A percentile compares a stretch with the other conserved stretches of the same genome.
Evolutionary conservation across 2,888 invertebrate species (phyloP).

Genomic region (Alloscopus bannaensis): DNA sequence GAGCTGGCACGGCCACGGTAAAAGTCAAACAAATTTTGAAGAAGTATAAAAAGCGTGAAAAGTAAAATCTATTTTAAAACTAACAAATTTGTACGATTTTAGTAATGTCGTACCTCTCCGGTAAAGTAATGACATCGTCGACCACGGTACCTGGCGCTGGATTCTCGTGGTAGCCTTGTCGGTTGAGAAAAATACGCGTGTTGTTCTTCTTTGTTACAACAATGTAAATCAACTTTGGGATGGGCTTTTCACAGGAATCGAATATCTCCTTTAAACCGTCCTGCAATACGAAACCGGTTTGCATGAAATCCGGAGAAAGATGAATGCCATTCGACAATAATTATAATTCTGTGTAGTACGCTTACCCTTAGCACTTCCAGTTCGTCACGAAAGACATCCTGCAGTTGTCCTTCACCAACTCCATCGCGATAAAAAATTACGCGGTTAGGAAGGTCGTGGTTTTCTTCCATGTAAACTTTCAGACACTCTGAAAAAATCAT

Average conservation of each 20-base stretch:
- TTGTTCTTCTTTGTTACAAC: conserved; percentile 68
- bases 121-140: conserved; percentile 89
- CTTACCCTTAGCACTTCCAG: conserved; percentile 55
- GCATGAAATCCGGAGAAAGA: background rate
- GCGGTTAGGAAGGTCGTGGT: conserved; percentile 5
- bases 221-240: conserved; percentile 61
- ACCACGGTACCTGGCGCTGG: conserved; percentile 92
- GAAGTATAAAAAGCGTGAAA: conserved; percentile 86
- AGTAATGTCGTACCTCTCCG: conserved; percentile 78
- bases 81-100: background rate
- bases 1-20: conserved; percentile 77
- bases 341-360: background rate
- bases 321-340: background rate
- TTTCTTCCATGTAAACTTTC: background rate
- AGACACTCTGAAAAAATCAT: background rate
- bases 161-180: conserved; percentile 2
- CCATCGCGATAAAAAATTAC: conserved; percentile 68
- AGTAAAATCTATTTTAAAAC: background rate
- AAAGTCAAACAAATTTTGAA: conserved; percentile 91
- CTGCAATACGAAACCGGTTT: conserved; percentile 26
- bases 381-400: conserved; percentile 60
- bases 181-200: conserved; percentile 57
- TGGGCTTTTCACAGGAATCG: background rate
- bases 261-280: conserved; percentile 37
- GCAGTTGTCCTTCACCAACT: conserved; percentile 66